phyloP scores from a whole-genome alignment of 2,797 vertebrate genomes.

The Melanotaenia parkinsoni region DNA sequence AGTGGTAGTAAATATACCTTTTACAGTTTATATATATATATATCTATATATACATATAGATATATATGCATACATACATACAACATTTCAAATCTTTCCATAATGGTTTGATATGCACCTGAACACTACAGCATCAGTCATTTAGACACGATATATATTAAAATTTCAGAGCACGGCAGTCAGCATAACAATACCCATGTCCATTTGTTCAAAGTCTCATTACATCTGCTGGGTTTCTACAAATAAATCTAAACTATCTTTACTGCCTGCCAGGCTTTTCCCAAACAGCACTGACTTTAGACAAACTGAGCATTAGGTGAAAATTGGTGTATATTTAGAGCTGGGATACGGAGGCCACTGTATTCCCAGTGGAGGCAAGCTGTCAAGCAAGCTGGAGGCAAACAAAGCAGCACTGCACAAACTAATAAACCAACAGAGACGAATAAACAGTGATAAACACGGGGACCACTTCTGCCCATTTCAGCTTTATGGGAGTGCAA shows the following conservation, averaged over 20 bases:
- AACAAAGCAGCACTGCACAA: constrained; percentile 75
- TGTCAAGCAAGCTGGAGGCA: constrained; percentile 82
- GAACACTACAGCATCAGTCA: constrained; percentile 1
- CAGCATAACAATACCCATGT: constrained; percentile 3
- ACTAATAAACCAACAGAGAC: constrained; percentile 80
- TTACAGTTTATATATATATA: too few relatives aligned
- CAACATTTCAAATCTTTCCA: neutral
- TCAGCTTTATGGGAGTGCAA: constrained; percentile 68
- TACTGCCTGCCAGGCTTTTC: constrained; percentile 46
- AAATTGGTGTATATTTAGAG: constrained; percentile 80
- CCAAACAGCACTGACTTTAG: constrained; percentile 59
- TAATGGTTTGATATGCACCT: neutral
- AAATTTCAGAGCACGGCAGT: neutral
- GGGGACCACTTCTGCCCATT: constrained; percentile 69
- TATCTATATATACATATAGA: too few relatives aligned
- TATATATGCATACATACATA: too few relatives aligned
- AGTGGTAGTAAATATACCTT: neutral
- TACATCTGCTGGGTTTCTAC: constrained; percentile 2
- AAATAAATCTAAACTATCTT: constrained; percentile 38
- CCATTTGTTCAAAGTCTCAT: constrained; percentile 12
- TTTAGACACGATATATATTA: neutral
- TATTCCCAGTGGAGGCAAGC: constrained; percentile 77
- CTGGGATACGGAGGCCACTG: constrained; percentile 73
- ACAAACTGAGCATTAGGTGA: constrained; percentile 72
- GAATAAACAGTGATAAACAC: constrained; percentile 80